Evolutionary conservation across 1,140 invertebrate species (phyloP), one percentile per base, ranked within the genome.

Genomic region (Drosophila rhopaloa): DNA sequence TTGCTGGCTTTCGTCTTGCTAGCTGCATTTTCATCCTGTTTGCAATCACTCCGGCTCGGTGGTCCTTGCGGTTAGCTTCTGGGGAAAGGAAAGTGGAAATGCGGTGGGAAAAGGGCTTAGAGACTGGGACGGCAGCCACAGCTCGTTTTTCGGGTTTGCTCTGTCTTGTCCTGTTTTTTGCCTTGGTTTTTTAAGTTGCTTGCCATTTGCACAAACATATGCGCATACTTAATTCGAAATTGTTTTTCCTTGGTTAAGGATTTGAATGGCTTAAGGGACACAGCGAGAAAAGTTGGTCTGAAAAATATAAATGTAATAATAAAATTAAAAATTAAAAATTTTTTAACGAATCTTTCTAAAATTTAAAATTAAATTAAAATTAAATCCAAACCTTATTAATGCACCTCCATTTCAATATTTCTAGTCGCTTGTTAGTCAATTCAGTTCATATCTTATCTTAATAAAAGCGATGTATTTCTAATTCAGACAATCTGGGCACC

Each of bases 191-290:
- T 61, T 65, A 72, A 65, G 44, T 61, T 84, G 67, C 79, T 76
- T 80, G 76, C 55, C 66, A 84, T 79, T 76, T 72, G 61, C 75
- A 72, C 72, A 88, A 86, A 86, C 83, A 88, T 86, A 86, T 86
- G 83, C 79, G 79, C 83, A 88, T 88, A 83, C 82, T 54, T 89
- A 88, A 88, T 79, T 80, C 65, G 59, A 62, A 88, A 83, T 88
- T 89, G 76, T 89, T 83, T 83, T 80, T 66, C 61, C 63, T 72
- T 48, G 62, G 61, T 32, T 73, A 53, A 47, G 73, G 79, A 88
- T 86, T 86, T 88, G 71, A 70, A 83, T 57, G 50, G 56, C 35
- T 56, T 37, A 35, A 41, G 37, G 8, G 14, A 2, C 66, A 84
- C 58, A 46, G 55, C 1, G 10, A 19, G 8, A 65, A 47, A 47